Evolutionary conservation across 2,113 vertebrate species (phyloP).

Genomic region (Furnarius figulus): DNA sequence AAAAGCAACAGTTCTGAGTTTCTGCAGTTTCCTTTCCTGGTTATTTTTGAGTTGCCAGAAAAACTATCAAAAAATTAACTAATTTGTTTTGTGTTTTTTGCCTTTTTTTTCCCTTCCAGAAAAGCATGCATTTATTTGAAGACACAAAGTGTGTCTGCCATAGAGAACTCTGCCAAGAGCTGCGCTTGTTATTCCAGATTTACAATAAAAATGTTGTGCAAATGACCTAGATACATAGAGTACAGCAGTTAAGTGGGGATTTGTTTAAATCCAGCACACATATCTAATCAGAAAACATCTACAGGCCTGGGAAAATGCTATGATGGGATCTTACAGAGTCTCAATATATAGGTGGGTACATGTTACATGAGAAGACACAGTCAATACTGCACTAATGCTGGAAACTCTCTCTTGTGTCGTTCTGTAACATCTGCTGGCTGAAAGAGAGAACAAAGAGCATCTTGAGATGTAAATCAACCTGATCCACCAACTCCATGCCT

Average conservation of each 20-base stretch:
- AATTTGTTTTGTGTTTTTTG: background rate
- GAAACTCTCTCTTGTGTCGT: background rate
- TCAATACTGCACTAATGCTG: background rate
- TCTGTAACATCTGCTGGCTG: background rate
- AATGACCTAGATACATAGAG: conserved; percentile 8
- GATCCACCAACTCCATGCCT: background rate
- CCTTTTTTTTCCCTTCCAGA: background rate
- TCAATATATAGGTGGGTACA: background rate
- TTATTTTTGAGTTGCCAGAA: background rate
- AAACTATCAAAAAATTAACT: background rate
- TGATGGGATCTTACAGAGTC: background rate
- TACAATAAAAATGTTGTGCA: conserved; percentile 17
- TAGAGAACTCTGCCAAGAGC: background rate
- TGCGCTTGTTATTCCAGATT: conserved; percentile 22
- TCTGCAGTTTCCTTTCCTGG: background rate
- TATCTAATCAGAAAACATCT: background rate
- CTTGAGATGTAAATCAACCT: background rate
- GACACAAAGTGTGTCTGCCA: background rate
- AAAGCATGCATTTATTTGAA: background rate
- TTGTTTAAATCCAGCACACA: background rate
- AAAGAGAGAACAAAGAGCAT: background rate
- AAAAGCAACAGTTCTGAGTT: background rate
- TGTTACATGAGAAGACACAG: background rate
- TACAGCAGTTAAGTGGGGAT: background rate
- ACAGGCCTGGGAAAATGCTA: background rate